Evolutionary conservation across 2,113 vertebrate genomes (phyloP).

Genomic region (Nyctibius bracteatus): DNA sequence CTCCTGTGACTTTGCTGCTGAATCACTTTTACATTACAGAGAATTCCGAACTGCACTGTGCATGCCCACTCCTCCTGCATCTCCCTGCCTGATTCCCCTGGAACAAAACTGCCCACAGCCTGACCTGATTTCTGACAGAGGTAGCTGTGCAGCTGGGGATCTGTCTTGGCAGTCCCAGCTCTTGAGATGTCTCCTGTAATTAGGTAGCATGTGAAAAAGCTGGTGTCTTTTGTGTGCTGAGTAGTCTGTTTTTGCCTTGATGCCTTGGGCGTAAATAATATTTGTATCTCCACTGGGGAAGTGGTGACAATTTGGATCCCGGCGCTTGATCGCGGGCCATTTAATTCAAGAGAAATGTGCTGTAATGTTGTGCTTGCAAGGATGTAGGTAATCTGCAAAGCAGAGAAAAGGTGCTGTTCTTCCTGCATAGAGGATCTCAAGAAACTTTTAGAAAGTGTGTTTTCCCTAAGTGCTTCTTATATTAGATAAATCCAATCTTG

Average conservation of each 20-base stretch:
- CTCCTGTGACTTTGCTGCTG: slow-evolving; percentile 17
- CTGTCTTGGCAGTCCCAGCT: not conserved
- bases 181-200: slow-evolving; percentile 25
- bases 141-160: not conserved
- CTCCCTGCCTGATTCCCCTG: slow-evolving; percentile 4
- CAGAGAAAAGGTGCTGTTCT: not conserved
- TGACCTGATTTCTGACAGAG: slow-evolving; percentile 34
- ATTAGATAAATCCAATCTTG: not conserved
- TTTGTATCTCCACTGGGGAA: not conserved
- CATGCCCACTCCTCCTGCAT: not conserved
- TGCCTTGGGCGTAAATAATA: slow-evolving; percentile 29
- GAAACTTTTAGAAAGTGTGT: not conserved
- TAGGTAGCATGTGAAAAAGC: slow-evolving; percentile 1
- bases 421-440: not conserved
- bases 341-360: not conserved
- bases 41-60: not conserved
- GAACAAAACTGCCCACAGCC: slow-evolving; percentile 20
- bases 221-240: not conserved
- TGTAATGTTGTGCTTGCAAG: not conserved
- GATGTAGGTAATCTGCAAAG: not conserved
- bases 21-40: slow-evolving; percentile 33
- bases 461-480: slow-evolving; percentile 3
- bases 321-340: not conserved
- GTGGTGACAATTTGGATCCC: not conserved
- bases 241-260: not conserved